phyloP scores from a whole-genome alignment of 2,888 invertebrate genomes.

The Heliconius ethilla region DNA sequence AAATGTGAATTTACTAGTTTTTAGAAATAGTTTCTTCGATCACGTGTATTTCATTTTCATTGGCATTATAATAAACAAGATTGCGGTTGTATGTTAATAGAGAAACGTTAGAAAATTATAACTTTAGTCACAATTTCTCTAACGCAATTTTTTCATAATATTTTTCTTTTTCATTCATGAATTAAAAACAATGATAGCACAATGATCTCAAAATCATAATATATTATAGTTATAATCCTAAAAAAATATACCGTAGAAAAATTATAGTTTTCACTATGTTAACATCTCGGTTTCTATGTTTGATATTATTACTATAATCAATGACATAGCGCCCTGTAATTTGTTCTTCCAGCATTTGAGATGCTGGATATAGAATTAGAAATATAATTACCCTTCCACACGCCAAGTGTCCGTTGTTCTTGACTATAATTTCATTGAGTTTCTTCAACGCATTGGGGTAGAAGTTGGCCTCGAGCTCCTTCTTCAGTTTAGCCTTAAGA shows the following conservation, averaged over 20 bases:
- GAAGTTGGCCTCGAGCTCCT: slow-evolving; percentile 68
- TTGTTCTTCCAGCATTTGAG: not conserved
- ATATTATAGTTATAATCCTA: too few relatives aligned
- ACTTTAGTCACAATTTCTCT: too few relatives aligned
- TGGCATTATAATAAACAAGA: not conserved
- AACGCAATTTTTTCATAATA: too few relatives aligned
- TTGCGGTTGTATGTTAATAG: too few relatives aligned
- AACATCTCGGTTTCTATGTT: too few relatives aligned
- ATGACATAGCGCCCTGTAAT: not conserved
- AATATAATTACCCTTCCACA: slow-evolving; percentile 66
- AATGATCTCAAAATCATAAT: too few relatives aligned
- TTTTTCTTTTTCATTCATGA: too few relatives aligned
- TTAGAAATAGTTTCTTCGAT: not conserved
- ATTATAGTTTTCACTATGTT: too few relatives aligned
- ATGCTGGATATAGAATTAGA: not conserved
- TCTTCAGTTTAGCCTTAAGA: slow-evolving; percentile 75
- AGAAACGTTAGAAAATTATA: too few relatives aligned
- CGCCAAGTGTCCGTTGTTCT: slow-evolving; percentile 84
- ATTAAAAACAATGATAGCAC: too few relatives aligned
- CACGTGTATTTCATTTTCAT: not conserved
- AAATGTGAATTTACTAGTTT: not conserved
- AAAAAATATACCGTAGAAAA: too few relatives aligned
- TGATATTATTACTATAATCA: too few relatives aligned
- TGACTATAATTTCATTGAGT: slow-evolving; percentile 79
- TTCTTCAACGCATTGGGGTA: slow-evolving; percentile 80